These are phyloP conservation scores for Umimayanthus kanabou DNA, from an alignment of 92 coral and sea anemone genomes.

Conservation along the genomic window DNA sequence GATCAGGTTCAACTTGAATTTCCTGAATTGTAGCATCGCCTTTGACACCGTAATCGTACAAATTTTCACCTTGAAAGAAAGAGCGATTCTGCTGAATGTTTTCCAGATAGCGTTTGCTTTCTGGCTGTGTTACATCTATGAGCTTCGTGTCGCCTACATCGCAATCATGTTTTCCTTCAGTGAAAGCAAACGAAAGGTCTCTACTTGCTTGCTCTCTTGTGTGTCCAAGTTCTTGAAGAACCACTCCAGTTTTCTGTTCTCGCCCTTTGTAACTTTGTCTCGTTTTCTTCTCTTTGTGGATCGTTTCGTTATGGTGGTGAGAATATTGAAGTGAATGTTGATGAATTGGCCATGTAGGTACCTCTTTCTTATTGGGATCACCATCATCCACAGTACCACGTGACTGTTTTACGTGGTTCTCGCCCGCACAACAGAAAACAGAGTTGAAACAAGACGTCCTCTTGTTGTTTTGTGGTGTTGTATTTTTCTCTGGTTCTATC, in stretches of 20 bases:
- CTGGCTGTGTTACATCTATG: not conserved
- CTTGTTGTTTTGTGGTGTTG: not conserved
- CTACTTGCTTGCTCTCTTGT: not conserved
- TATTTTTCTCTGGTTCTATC: not conserved
- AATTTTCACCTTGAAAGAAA: not conserved
- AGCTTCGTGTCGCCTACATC: not conserved
- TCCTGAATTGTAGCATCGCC: not conserved
- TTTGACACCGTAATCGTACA: not conserved
- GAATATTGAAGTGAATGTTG: not conserved
- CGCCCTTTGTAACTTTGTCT: not conserved
- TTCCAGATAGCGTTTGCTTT: not conserved
- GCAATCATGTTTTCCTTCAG: not conserved
- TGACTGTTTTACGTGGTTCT: not conserved
- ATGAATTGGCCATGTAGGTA: not conserved
- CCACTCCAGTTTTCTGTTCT: not conserved
- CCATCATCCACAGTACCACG: not conserved
- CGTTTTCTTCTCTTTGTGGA: not conserved
- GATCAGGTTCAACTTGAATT: not conserved
- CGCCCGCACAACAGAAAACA: not conserved
- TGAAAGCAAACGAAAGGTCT: not conserved
- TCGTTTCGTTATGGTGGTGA: not conserved
- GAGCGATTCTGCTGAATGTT: not conserved
- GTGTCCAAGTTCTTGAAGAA: not conserved
- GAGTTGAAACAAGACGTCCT: not conserved
- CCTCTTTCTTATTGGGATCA: not conserved